These are phyloP conservation scores for Muntiacus muntjak DNA, from an alignment of 2,113 vertebrate species.

Conservation along the genomic window DNA sequence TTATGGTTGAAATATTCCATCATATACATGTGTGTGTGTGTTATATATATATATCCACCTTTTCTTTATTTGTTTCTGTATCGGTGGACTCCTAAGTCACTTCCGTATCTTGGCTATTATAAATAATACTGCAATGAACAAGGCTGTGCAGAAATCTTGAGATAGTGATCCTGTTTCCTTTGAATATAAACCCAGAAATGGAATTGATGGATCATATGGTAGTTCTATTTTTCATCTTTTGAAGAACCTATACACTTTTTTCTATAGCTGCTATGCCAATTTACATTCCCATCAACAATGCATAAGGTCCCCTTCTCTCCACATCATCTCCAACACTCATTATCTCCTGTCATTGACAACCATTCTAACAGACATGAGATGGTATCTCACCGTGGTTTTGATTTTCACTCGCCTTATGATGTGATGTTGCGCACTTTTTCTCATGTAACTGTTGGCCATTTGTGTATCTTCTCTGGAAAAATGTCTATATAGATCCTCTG, in stretches of 20 bases:
- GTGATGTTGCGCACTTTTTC: background rate
- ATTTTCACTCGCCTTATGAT: background rate
- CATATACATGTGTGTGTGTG: background rate
- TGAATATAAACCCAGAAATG: background rate
- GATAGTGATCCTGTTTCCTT: background rate
- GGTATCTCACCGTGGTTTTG: background rate
- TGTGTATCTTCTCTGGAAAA: background rate
- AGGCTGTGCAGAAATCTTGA: background rate
- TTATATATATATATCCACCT: background rate
- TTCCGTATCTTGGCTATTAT: background rate
- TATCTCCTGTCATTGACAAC: background rate
- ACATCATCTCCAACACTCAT: background rate
- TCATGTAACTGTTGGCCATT: background rate
- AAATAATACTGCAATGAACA: background rate
- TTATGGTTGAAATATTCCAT: background rate
- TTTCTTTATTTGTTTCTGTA: background rate
- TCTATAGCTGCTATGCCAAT: background rate
- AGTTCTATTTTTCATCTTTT: background rate
- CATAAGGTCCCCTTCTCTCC: background rate
- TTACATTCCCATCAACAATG: background rate
- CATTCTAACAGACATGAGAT: too few relatives aligned
- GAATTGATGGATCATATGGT: background rate
- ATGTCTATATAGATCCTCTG: background rate
- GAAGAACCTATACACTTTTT: background rate
- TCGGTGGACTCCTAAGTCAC: background rate